phyloP scores from a whole-genome alignment of 2,797 vertebrate species.

The Pantherophis vulpinus region DNA sequence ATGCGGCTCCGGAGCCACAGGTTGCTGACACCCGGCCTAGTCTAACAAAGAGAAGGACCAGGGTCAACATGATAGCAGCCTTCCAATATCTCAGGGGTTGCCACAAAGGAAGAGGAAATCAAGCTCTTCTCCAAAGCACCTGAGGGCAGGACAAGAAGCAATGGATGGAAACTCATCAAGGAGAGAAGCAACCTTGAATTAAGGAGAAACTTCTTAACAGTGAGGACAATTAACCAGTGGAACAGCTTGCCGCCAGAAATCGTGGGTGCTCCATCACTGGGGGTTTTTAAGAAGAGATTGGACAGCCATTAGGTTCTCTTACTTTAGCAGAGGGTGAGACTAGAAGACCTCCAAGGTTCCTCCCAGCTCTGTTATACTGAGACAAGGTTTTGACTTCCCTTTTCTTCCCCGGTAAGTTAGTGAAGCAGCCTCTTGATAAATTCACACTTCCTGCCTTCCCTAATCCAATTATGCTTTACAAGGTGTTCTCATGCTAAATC shows the following conservation, averaged over 20 bases:
- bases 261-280: not conserved
- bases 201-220: not conserved
- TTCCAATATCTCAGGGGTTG: too few species aligned
- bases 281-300: not conserved
- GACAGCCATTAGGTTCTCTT: not conserved
- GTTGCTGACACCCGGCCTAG: too few species aligned
- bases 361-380: not conserved
- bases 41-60: too few species aligned
- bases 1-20: too few species aligned
- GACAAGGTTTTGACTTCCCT: slow-evolving; percentile 47
- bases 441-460: slow-evolving; percentile 60
- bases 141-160: not conserved
- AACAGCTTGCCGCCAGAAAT: accelerated
- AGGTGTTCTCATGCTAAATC: slow-evolving; percentile 67
- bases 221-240: not conserved
- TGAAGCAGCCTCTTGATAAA: slow-evolving; percentile 64
- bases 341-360: not conserved
- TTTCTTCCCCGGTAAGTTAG: slow-evolving; percentile 61
- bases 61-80: too few species aligned
- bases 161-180: accelerated
- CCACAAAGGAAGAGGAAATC: not conserved
- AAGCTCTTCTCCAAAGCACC: not conserved
- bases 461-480: slow-evolving; percentile 71
- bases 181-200: not conserved
- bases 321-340: not conserved